Evolutionary conservation across 2,888 invertebrate species (phyloP), one percentile per base, ranked within the genome.

Genomic region (Dorcus hopei): DNA sequence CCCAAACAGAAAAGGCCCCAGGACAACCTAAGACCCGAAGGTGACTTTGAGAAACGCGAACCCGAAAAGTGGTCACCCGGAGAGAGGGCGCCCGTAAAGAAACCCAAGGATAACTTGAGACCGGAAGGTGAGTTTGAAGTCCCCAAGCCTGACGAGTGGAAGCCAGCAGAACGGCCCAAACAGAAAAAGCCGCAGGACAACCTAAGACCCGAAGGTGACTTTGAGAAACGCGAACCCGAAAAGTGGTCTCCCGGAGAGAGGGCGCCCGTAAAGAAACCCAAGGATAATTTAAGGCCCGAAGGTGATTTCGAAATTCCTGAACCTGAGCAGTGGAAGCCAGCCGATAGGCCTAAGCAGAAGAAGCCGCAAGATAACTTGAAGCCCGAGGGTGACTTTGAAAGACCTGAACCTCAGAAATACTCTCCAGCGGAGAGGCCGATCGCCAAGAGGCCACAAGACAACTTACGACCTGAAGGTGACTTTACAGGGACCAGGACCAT

Each of bases 371-470:
- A 80, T 57, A 81, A 80, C 64, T 70, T 77, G n/a, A 67, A 69
- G 47, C 80, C 80, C 0, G 87, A 86, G 70, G 87, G 87, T 0
- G 84, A 86, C 0, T 85, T 85, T 62, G 80, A 81, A 54, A 73
- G 76, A 57, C 76, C 77, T 0, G 74, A 76, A 38, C 76, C 76
- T 2, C 73, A 78, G 43, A 61, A 74, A 54, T 75, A 73, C 68
- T 62, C 58, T 49, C 79, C 79, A 4, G 81, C 77, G n/a, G 82
- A 82, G 9, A 70, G 82, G 55, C 69, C 74, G 0, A 66, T 73
- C 14, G 72, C 68, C 2, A 80, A 74, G 59, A 76, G 70, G 61
- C 82, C 80, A 0, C 65, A 77, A 48, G 81, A 82, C 61, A 80
- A 76, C 65, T 69, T 80, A 0, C 65, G 79, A 79, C 4, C 78